Base-by-base conservation (phyloP, 2,888 invertebrate species). In the Mellilla xanthometata region DNA sequence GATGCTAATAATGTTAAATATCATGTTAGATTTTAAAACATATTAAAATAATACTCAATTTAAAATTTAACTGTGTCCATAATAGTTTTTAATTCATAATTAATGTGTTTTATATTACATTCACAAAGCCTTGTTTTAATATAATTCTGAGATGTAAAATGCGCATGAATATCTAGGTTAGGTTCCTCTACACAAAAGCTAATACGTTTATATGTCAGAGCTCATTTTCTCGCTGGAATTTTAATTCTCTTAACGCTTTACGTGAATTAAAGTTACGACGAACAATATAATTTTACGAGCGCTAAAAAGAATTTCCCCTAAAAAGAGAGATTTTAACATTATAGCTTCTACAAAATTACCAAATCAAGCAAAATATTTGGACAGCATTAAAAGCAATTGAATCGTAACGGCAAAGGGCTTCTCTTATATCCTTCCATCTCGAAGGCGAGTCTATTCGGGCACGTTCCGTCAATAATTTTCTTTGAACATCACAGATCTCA, bases 401-500 rank as follows among this genome's bases (percentile, higher is more conserved):
- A 67, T 72, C 58, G 59, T 66, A 69, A 68, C 56, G 56, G 62
- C 61, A 56, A 62, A 71, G 69, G 75, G 71, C 71, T 71, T 62
- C 63, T 55, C 58, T 62, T 58, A 68, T 68, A 72, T 71, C 68
- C 66, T 61, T 57, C 65, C 59, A 68, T 68, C 67, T 64, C 59
- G 60, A 59, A 61, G 70, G 67, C 67, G 68, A 70, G 72, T 76
- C 70, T 70, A 72, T 76, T 75, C 70, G 67, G 71, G 81, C 88
- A 89, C 88, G 88, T 87, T 84, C 77, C 67, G 80, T 84, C 86
- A 85, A 88, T 88, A 89, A 86, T 81, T 87, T 84, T 80, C 82
- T 77, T 76, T 68, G 79, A 82, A 81, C 81, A 83, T 83, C 83
- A 82, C 76, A 81, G 81, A 84, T 84, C 83, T 80, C 72, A 71